A percentile compares a stretch with the other conserved stretches of the same genome.
These are phyloP conservation scores for Lepus europaeus DNA, from an alignment of 2,113 vertebrate species.

Conservation along the genomic window DNA sequence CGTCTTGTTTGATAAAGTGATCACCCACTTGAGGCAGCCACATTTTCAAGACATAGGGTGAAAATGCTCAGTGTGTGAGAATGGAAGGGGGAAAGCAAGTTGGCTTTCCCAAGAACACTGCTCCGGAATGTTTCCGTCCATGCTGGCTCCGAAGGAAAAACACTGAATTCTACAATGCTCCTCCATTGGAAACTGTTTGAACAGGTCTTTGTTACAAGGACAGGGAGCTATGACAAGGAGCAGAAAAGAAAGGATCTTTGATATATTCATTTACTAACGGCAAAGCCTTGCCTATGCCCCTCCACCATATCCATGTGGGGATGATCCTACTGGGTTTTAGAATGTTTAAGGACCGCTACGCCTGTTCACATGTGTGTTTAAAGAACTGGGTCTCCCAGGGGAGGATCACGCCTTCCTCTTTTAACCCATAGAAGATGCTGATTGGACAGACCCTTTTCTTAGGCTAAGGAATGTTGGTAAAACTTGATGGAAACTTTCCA, in stretches of 20 bases:
- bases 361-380: not conserved
- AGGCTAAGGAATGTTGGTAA: constrained; percentile 54
- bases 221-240: not conserved
- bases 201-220: constrained; percentile 36
- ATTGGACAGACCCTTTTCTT: too few relatives aligned
- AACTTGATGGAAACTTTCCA: constrained; percentile 47
- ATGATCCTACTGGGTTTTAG: not conserved
- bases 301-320: not conserved
- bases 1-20: constrained; percentile 68
- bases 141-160: not conserved
- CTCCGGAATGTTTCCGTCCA: not conserved
- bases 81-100: not conserved
- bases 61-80: not conserved
- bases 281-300: not conserved
- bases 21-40: not conserved
- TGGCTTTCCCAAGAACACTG: constrained; percentile 41
- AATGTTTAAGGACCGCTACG: constrained; percentile 22
- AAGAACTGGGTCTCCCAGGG: constrained; percentile 38
- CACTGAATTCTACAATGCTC: constrained; percentile 14
- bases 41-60: constrained; percentile 23
- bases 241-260: not conserved
- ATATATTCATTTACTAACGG: constrained; percentile 13
- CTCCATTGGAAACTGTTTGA: constrained; percentile 19
- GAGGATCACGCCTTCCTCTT: constrained; percentile 49
- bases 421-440: not conserved